Evolutionary conservation across 2,888 invertebrate genomes (phyloP).

Genomic region (Furcula furcula): DNA sequence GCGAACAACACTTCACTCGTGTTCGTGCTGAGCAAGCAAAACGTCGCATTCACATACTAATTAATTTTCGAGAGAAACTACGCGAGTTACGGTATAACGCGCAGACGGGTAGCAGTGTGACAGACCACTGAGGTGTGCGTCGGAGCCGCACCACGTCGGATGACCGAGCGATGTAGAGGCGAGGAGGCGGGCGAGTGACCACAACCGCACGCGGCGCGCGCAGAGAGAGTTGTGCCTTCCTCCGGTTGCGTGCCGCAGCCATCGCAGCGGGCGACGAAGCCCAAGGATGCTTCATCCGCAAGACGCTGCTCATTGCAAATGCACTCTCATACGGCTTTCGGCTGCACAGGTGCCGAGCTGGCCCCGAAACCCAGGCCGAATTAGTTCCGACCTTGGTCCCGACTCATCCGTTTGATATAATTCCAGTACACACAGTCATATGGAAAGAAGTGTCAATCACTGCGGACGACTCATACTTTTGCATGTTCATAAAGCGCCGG

Average conservation of each 20-base stretch:
- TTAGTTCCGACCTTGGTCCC: background rate
- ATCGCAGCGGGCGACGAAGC: conserved; percentile 36
- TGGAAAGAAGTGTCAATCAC: conserved; percentile 12
- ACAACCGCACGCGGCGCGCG: conserved; percentile 77
- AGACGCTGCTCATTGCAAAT: conserved; percentile 55
- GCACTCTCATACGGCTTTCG: conserved; percentile 33
- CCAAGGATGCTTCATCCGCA: conserved; percentile 53
- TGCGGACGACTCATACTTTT: conserved; percentile 7
- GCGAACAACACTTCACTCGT: conserved; percentile 74
- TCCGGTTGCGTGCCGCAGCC: conserved; percentile 45
- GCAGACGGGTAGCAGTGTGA: conserved; percentile 58
- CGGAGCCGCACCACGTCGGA: conserved; percentile 40
- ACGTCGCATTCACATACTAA: conserved; percentile 76
- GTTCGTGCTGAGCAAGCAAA: conserved; percentile 63
- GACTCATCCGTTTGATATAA: too few species aligned
- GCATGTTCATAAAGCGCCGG: conserved; percentile 10
- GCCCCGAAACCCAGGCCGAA: background rate
- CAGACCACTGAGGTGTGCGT: conserved; percentile 59
- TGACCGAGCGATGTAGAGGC: conserved; percentile 40
- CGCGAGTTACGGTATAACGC: conserved; percentile 59
- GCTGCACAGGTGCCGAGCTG: conserved; percentile 5
- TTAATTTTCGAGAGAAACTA: conserved; percentile 67
- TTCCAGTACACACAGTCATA: too few species aligned
- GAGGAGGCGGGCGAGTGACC: conserved; percentile 58
- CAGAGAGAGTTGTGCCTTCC: conserved; percentile 73